Base-by-base conservation (phyloP, 1,140 invertebrate genomes). In the Ceratosolen solmsi region DNA sequence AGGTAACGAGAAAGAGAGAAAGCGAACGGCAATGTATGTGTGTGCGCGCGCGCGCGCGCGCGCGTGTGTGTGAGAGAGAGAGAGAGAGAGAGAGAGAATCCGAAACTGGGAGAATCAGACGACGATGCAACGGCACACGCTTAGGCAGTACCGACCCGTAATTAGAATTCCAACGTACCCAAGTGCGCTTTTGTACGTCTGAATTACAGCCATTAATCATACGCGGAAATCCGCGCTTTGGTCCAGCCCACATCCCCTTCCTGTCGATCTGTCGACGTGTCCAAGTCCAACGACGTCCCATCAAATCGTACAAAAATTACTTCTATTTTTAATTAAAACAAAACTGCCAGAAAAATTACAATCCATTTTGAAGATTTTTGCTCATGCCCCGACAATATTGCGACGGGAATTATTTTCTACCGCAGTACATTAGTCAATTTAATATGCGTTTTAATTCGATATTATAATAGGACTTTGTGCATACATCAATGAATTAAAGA, bases 151-250 rank as follows among this genome's bases (percentile, higher is more conserved):
- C 73, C 56, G 22, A 63, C 56, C 25, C 68, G 68, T 87, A 87
- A 87, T 87, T 87, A 87, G 86, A 87, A 87, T 87, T 87, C 87
- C 87, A 86, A 51, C 74, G 72, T 84, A 77, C 78, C 84, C 84
- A 84, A 86, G 87, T 86, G 84, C 80, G 84, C 87, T 87, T 86
- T 74, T 87, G 87, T 85, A 84, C 85, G 80, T 86, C 80, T 80
- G 85, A 86, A 86, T 87, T 84, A 84, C 84, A 83, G 75, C 80
- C 83, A 84, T 87, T 87, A 85, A 84, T 87, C 87, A 85, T 86
- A 82, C 63, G 46, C 25, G 27, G 20, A 78, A 78, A 78, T 78
- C 68, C 65, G 68, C 68, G 65, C 51, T n/a, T 15, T 58, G 30
- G n/a, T 38, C 11, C 41, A 49, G 2, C 22, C 68, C n/a, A 49